Conservation (phyloP, 1,140 invertebrate genomes). For the Heterodera carotae region DNA sequence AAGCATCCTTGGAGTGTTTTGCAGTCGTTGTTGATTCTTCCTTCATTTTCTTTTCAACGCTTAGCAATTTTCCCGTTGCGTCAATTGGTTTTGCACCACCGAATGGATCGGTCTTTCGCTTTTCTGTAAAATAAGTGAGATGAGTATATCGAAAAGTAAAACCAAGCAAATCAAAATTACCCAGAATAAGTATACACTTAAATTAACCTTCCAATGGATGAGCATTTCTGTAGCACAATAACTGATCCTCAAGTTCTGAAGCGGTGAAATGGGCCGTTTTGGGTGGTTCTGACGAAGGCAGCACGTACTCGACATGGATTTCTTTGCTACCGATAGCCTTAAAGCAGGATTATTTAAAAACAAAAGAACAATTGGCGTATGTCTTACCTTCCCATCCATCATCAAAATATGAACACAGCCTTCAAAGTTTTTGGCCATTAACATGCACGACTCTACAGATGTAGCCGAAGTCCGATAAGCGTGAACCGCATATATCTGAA, state of each 20-base stretch:
- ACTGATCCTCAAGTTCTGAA: not conserved
- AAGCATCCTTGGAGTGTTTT: too few relatives aligned
- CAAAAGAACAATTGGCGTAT: not conserved
- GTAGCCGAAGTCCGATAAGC: not conserved
- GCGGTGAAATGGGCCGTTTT: not conserved
- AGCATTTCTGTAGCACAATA: conserved; percentile 9
- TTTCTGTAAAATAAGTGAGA: not conserved
- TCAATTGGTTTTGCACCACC: conserved; percentile 14
- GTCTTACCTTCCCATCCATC: conserved; percentile 7
- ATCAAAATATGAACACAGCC: conserved; percentile 18
- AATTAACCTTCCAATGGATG: conserved; percentile 10
- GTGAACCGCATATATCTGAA: conserved; percentile 6
- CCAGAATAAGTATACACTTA: not conserved
- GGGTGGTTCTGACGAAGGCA: not conserved
- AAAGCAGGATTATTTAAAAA: not conserved
- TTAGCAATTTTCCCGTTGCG: not conserved
- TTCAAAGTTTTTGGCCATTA: conserved; percentile 17
- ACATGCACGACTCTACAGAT: not conserved
- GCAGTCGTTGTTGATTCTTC: too few relatives aligned
- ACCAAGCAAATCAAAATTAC: not conserved
- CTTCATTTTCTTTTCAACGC: conserved; percentile 6
- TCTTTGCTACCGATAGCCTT: not conserved
- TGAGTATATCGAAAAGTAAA: not conserved
- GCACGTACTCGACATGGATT: conserved; percentile 7
- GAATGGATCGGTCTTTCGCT: conserved; percentile 10